phyloP scores from a whole-genome alignment of 2,888 invertebrate genomes.

The Mesochorus sp. region DNA sequence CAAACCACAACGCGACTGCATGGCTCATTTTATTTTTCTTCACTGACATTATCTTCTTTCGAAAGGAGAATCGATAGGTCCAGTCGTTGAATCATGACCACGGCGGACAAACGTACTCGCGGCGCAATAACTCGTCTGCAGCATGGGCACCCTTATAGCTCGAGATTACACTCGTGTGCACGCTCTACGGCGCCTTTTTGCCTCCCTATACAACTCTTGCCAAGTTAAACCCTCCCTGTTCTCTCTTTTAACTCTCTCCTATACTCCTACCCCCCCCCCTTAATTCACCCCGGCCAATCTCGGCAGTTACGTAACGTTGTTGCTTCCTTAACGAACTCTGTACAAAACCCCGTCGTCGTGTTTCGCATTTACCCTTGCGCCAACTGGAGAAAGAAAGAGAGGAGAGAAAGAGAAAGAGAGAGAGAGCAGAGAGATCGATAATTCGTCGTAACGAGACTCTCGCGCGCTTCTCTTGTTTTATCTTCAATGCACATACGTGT shows the following conservation, averaged over 20 bases:
- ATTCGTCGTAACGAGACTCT: constrained; percentile 59
- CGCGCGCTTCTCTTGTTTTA: background rate
- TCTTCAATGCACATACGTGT: background rate
- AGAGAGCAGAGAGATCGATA: constrained; percentile 53
- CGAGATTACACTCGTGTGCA: constrained; percentile 15
- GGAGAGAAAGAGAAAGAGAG: too few species aligned
- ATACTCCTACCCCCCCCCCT: background rate
- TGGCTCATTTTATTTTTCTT: background rate
- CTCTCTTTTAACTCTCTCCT: background rate
- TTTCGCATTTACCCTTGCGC: constrained; percentile 8
- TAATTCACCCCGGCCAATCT: constrained; percentile 25
- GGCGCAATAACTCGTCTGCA: background rate
- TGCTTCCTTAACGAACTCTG: constrained; percentile 40
- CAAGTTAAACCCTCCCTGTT: background rate
- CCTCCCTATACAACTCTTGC: background rate
- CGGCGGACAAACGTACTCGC: background rate
- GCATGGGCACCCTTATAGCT: background rate
- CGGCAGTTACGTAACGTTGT: constrained; percentile 43
- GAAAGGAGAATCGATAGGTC: constrained; percentile 32
- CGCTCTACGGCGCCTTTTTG: background rate
- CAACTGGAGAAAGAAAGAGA: too few species aligned
- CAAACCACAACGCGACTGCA: constrained; percentile 46
- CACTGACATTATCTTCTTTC: background rate
- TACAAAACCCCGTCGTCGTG: constrained; percentile 4
- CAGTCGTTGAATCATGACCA: constrained; percentile 35